A percentile compares a stretch with the other conserved stretches of the same genome.
Evolutionary conservation across 2,797 vertebrate genomes (phyloP).

Genomic region (Spinus olivaceus): DNA sequence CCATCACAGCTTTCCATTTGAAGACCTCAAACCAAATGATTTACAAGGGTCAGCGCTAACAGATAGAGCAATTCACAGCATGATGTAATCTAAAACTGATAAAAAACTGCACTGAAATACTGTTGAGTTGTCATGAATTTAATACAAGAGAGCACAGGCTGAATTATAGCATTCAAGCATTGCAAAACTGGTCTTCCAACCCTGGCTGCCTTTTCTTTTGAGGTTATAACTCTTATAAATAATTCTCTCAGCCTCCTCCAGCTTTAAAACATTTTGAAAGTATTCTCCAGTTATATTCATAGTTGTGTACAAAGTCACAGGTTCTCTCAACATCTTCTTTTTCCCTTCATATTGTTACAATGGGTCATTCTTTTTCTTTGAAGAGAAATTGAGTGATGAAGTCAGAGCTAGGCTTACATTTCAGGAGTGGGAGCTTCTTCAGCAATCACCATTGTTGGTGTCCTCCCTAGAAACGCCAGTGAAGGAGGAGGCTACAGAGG

Average conservation of each 20-base stretch:
- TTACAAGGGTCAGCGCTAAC: slow-evolving; percentile 37
- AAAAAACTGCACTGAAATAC: slow-evolving; percentile 2
- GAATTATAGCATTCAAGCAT: neutral
- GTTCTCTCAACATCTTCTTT: neutral
- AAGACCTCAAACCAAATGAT: slow-evolving; percentile 33
- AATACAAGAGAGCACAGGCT: neutral
- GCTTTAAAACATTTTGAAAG: neutral
- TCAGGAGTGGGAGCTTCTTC: neutral
- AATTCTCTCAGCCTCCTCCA: neutral
- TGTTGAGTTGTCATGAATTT: neutral
- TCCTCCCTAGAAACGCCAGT: neutral
- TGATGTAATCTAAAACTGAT: slow-evolving; percentile 38
- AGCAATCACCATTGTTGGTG: neutral
- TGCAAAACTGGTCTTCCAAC: neutral
- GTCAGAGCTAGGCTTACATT: neutral
- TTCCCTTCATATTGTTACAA: neutral
- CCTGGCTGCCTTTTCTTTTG: neutral
- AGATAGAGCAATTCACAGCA: slow-evolving; percentile 8
- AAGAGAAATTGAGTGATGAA: neutral
- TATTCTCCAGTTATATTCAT: neutral
- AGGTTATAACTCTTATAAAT: neutral
- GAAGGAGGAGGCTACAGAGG: neutral
- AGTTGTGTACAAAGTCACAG: neutral
- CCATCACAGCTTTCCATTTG: neutral
- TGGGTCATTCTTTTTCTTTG: neutral